Conservation (phyloP, 2,113 vertebrate species). For the Mormoops blainvillei region DNA sequence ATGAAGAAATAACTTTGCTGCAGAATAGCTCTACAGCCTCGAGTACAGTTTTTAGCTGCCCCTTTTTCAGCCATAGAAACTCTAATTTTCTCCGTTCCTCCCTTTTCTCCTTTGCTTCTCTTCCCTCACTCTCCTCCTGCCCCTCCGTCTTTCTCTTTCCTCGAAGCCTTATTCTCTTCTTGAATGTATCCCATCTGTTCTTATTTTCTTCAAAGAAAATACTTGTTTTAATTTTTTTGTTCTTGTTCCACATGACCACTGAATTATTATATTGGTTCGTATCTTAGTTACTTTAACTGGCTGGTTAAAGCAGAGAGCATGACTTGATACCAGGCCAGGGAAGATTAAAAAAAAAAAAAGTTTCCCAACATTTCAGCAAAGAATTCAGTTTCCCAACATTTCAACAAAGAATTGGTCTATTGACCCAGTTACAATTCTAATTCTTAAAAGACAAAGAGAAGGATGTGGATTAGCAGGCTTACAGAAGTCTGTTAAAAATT, state of each 20-base stretch:
- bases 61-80: fast-evolving
- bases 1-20: too few species aligned
- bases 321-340: not conserved
- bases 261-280: not conserved
- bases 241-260: not conserved
- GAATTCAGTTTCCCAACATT: not conserved
- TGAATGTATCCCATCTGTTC: not conserved
- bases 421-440: slow-evolving; percentile 34
- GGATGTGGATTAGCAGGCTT: slow-evolving; percentile 11
- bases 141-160: not conserved
- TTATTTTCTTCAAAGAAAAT: not conserved
- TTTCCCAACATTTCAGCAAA: not conserved
- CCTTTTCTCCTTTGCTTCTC: not conserved
- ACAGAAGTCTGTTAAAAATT: slow-evolving; percentile 52
- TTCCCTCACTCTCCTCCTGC: not conserved
- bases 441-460: slow-evolving; percentile 45
- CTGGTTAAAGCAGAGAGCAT: not conserved
- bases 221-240: not conserved
- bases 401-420: slow-evolving; percentile 8
- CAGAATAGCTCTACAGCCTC: not conserved
- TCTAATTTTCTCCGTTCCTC: too few species aligned
- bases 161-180: not conserved
- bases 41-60: not conserved
- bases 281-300: not conserved
- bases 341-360: not conserved